Evolutionary conservation across 23 tunicate genomes (phyloP), one percentile per base, ranked within the genome.

Genomic region (Diplosoma virens): DNA sequence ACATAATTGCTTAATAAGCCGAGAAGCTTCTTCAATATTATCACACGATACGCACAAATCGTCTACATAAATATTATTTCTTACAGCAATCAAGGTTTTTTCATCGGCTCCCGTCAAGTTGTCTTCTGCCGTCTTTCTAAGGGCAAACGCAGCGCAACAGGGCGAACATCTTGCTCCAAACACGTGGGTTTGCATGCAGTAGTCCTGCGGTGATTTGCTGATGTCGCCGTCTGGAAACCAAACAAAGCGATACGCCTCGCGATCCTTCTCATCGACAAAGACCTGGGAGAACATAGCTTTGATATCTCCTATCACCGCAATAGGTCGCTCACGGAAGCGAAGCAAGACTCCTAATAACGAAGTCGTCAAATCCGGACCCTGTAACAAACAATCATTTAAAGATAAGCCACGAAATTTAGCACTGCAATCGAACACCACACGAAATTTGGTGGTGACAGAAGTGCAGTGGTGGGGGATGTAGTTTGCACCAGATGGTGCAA

Each of bases 381-480:
- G 52, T 45, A 45, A 45, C 14, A 45, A n/a, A n/a, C n/a, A n/a
- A 16, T 45, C 52, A 45, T 45, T 45, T 16, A 45, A 16, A 16
- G 52, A 45, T 45, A 9, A 16, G 16, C 52, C 64, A 63, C 20
- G n/a, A n/a, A n/a, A 4, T 25, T 20, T 3, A 6, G 35, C 70
- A 30, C 70, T 63, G 36, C 70, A 63, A 63, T 63, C 35, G n/a
- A 63, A 63, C 6, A 63, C 70, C 9, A 63, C 35, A 4, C 70
- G 35, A 63, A 63, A 63, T 36, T 28, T 63, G 9, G 20, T 63
- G 35, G 14, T 7, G 3, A 4, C 14, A 7, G 70, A 34, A 34
- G 70, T 63, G 35, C 70, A 63, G 20, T 63, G 70, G 29, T 63
- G 70, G 20, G 70, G 70, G 16, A 63, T 30, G 36, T 63, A 63